Evolutionary conservation across 2,888 invertebrate genomes (phyloP), one percentile per base, ranked within the genome.

Genomic region (Drosophila ochracea): DNA sequence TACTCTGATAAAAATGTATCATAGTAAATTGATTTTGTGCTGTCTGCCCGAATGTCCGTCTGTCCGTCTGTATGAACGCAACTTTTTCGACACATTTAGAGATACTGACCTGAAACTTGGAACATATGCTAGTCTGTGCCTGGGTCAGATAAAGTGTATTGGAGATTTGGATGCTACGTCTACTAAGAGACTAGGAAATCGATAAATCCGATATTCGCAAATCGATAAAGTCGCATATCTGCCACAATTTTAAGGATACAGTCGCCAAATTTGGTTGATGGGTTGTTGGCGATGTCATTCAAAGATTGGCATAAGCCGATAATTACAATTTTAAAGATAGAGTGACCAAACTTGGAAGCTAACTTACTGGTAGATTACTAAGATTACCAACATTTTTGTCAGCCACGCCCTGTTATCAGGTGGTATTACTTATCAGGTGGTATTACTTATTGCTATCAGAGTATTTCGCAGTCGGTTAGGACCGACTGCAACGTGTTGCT

Each of bases 201-300:
- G 37, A 37, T 13, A 35, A 35, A 1, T 4, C 4, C 13, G 4
- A 35, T 37, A 16, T 16, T 37, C 39, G 9, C 3, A 1, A n/a
- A 9, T n/a, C n/a, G 9, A 41, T n/a, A 10, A n/a, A 10, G 9
- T n/a, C 9, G 1, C 9, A n/a, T n/a, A 39, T n/a, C 0, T n/a
- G 0, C 39, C n/a, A 41, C 10, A n/a, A n/a, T 10, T 41, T 41
- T 0, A 4, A 41, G 19, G 1, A 4, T 1, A n/a, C 10, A 10
- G 2, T 10, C 10, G 10, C n/a, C 4, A 4, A 10, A 9, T 10
- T 4, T 41, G 1, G 9, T 0, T 1, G 4, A 0, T 4, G 10
- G n/a, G n/a, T 41, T n/a, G 10, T 10, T 21, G 11, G n/a, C 4
- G 4, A 11, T 21, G 2, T 41, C 5, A 0, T 4, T 41, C 11